phyloP scores from a whole-genome alignment of 2,797 vertebrate genomes.

The Dendrocincla fuliginosa region DNA sequence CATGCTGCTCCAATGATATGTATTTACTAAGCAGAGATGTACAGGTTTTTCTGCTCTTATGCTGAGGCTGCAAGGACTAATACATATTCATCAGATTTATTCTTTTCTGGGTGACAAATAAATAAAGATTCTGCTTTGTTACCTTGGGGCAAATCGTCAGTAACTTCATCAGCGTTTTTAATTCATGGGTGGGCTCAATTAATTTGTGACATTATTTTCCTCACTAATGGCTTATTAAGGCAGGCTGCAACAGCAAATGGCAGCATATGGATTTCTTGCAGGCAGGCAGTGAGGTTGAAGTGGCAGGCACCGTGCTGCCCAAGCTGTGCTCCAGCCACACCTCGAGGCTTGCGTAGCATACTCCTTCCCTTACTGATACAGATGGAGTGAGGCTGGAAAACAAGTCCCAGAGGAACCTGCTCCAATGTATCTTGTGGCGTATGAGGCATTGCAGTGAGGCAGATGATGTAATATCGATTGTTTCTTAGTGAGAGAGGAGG shows the following conservation, averaged over 20 bases:
- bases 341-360: conserved; percentile 28
- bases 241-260: conserved; percentile 32
- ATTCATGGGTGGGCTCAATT: conserved; percentile 14
- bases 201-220: not conserved
- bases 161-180: not conserved
- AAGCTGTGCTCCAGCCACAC: conserved; percentile 35
- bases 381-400: conserved; percentile 41
- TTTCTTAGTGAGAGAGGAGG: conserved; percentile 69
- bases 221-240: conserved; percentile 45
- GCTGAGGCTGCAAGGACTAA: not conserved
- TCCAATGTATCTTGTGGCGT: conserved; percentile 60
- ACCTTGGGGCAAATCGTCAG: not conserved
- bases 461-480: conserved; percentile 76
- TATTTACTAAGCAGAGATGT: not conserved
- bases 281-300: not conserved
- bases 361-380: conserved; percentile 50
- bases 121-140: not conserved
- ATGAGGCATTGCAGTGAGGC: conserved; percentile 60
- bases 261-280: conserved; percentile 44
- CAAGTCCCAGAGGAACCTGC: conserved; percentile 57
- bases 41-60: not conserved
- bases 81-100: not conserved
- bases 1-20: not conserved
- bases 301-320: not conserved
- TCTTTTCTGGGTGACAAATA: not conserved